phyloP scores from a whole-genome alignment of 2,888 invertebrate genomes.

The Drosophila formosana region DNA sequence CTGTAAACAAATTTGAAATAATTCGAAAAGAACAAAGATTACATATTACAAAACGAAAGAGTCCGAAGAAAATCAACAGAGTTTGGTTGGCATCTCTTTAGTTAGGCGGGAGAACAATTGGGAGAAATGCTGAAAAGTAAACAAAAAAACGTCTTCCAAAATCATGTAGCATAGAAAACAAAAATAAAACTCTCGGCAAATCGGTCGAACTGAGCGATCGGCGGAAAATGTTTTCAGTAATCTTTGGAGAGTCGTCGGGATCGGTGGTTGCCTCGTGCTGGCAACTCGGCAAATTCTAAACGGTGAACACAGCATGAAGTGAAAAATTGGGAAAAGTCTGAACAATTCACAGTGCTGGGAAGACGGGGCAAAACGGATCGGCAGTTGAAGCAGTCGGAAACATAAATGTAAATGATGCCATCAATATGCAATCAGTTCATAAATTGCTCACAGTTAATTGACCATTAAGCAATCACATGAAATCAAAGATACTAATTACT shows the following conservation, averaged over 20 bases:
- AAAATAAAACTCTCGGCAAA: constrained; percentile 51
- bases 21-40: constrained; percentile 7
- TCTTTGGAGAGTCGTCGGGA: constrained; percentile 62
- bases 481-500: constrained; percentile 65
- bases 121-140: constrained; percentile 55
- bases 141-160: constrained; percentile 64
- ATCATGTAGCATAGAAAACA: constrained; percentile 44
- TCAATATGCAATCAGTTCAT: constrained; percentile 49
- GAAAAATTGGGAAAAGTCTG: constrained; percentile 34
- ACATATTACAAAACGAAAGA: constrained; percentile 8
- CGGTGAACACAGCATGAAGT: constrained; percentile 43
- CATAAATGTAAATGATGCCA: constrained; percentile 59
- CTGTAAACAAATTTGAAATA: background rate
- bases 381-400: constrained; percentile 8
- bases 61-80: constrained; percentile 15
- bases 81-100: constrained; percentile 16
- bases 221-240: constrained; percentile 45
- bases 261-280: constrained; percentile 34
- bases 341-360: constrained; percentile 23
- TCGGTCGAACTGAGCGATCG: constrained; percentile 35
- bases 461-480: constrained; percentile 42
- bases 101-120: constrained; percentile 35
- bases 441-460: constrained; percentile 46
- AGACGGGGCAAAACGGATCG: background rate
- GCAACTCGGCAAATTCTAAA: constrained; percentile 13